These are phyloP conservation scores for Drosophila incognita DNA, from an alignment of 2,888 invertebrate species.

Conservation along the genomic window DNA sequence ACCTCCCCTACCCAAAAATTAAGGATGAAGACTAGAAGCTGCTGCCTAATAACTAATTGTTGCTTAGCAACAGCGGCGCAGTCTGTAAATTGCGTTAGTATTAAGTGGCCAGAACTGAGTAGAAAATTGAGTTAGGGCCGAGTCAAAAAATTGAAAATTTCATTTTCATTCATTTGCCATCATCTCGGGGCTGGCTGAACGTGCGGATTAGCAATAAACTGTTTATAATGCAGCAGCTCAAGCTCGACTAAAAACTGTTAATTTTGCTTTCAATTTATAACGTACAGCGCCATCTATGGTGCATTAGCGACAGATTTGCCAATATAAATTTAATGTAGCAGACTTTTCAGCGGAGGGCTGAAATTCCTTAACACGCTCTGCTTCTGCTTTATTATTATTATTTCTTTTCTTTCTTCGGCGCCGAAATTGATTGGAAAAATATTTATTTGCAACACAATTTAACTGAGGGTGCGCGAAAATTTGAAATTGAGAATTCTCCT, in stretches of 20 bases:
- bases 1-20: not conserved
- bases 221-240: slow-evolving; percentile 34
- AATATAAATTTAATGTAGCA: slow-evolving; percentile 31
- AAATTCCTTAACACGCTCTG: slow-evolving; percentile 5
- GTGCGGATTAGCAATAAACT: slow-evolving; percentile 35
- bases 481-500: slow-evolving; percentile 12
- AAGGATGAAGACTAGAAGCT: not conserved
- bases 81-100: slow-evolving; percentile 60
- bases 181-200: not conserved
- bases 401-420: not conserved
- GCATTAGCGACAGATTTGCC: slow-evolving; percentile 5
- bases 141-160: slow-evolving; percentile 56
- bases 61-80: slow-evolving; percentile 34
- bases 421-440: slow-evolving; percentile 75
- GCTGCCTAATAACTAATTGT: slow-evolving; percentile 63
- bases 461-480: slow-evolving; percentile 6
- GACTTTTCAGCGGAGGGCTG: slow-evolving; percentile 30
- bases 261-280: not conserved
- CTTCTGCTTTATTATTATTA: not conserved
- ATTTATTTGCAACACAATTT: slow-evolving; percentile 73
- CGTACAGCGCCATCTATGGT: slow-evolving; percentile 21
- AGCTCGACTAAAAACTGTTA: slow-evolving; percentile 22
- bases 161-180: slow-evolving; percentile 31
- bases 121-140: slow-evolving; percentile 58
- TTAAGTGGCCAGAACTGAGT: slow-evolving; percentile 46